Evolutionary conservation across 2,888 invertebrate genomes (phyloP).

Genomic region (Aleiodes testaceus): DNA sequence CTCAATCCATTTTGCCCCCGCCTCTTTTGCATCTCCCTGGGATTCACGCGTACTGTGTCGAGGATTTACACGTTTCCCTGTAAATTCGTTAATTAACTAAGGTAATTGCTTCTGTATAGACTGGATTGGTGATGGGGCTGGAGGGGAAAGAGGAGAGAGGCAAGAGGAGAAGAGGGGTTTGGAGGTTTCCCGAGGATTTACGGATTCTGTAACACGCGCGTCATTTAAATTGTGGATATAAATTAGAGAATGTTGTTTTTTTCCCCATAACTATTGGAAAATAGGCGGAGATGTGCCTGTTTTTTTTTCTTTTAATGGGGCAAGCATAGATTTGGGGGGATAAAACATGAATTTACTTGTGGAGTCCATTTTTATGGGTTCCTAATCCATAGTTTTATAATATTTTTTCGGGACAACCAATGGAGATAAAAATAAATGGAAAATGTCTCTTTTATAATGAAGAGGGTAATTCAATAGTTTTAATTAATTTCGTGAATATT

Average conservation of each 20-base stretch:
- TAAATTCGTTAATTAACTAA: slow-evolving; percentile 71
- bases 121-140: slow-evolving; percentile 1
- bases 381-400: no score
- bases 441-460: no score
- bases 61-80: slow-evolving; percentile 58
- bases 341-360: no score
- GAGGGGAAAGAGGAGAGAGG: neutral
- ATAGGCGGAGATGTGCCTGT: neutral
- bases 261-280: neutral
- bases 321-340: no score
- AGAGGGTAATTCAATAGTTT: neutral
- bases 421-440: no score
- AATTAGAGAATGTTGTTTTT: neutral
- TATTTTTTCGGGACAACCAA: no score
- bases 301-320: no score
- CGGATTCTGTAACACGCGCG: slow-evolving; percentile 9
- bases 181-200: neutral
- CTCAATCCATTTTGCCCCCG: neutral
- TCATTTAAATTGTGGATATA: slow-evolving; percentile 12
- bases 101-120: slow-evolving; percentile 63
- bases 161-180: no score
- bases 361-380: no score
- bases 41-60: slow-evolving; percentile 55
- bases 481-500: neutral
- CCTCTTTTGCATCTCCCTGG: slow-evolving; percentile 44